Evolutionary conservation across 2,797 vertebrate genomes (phyloP).

Genomic region (Eremophila alpestris): DNA sequence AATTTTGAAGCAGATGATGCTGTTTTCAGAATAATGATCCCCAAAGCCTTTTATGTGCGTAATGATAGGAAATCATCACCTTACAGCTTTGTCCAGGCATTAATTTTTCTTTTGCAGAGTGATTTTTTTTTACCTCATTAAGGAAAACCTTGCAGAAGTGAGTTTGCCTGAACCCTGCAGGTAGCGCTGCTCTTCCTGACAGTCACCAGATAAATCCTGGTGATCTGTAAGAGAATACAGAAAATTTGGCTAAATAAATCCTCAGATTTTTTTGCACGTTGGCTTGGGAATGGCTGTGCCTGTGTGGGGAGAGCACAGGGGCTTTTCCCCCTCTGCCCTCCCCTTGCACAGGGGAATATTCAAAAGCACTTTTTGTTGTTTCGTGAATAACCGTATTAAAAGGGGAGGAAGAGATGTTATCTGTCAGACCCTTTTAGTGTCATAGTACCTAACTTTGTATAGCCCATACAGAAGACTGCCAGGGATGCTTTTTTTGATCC

Average conservation of each 20-base stretch:
- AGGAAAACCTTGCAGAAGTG: not conserved
- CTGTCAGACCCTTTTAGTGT: constrained; percentile 72
- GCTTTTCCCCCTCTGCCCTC: not conserved
- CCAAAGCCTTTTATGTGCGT: not conserved
- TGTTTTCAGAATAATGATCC: not conserved
- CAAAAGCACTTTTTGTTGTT: constrained; percentile 64
- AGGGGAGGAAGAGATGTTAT: constrained; percentile 70
- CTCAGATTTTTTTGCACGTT: not conserved
- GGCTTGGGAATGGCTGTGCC: not conserved
- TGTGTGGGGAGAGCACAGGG: not conserved
- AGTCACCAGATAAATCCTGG: not conserved
- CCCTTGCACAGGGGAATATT: constrained; percentile 47
- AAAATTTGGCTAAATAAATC: not conserved
- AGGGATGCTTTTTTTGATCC: constrained; percentile 69
- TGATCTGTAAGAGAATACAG: not conserved
- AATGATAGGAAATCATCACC: not conserved
- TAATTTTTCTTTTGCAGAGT: not conserved
- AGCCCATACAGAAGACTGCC: constrained; percentile 55
- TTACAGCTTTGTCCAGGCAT: not conserved
- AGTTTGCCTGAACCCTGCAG: not conserved
- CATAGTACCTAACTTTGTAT: constrained; percentile 67
- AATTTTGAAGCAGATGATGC: not conserved
- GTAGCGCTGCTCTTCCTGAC: not conserved
- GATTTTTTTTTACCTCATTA: not conserved
- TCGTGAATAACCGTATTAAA: constrained; percentile 63